phyloP scores from a whole-genome alignment of 2,888 invertebrate species.

The Syritta pipiens region DNA sequence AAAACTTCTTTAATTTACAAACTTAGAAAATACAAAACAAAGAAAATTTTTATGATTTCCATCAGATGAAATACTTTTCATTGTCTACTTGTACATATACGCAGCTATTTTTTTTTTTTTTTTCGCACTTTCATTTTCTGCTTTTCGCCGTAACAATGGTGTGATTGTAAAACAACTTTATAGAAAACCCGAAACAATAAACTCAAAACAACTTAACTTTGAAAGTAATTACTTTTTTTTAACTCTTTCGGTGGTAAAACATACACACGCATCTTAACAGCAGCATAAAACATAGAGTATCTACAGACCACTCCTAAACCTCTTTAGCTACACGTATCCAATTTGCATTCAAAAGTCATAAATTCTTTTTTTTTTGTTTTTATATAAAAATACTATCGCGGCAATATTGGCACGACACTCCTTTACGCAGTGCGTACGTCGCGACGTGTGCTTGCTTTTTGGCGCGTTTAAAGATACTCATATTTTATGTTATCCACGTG shows the following conservation, averaged over 20 bases:
- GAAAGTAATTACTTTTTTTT: slow-evolving; percentile 23
- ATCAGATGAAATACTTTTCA: slow-evolving; percentile 29
- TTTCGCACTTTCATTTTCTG: slow-evolving; percentile 48
- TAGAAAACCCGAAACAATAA: background rate
- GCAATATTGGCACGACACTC: too few relatives aligned
- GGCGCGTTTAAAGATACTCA: slow-evolving; percentile 1
- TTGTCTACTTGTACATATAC: slow-evolving; percentile 44
- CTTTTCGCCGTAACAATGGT: slow-evolving; percentile 49
- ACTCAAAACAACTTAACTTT: slow-evolving; percentile 20
- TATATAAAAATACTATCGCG: too few relatives aligned
- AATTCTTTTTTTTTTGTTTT: background rate
- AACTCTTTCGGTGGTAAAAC: background rate
- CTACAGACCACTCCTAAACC: background rate
- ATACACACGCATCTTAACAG: background rate
- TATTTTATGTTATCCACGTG: slow-evolving; percentile 13
- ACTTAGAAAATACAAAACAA: background rate
- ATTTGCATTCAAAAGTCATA: slow-evolving; percentile 27
- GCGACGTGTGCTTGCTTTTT: too few relatives aligned
- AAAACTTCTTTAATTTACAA: too few relatives aligned
- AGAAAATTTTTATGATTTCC: slow-evolving; percentile 10
- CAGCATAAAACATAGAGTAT: too few relatives aligned
- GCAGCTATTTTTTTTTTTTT: too few relatives aligned
- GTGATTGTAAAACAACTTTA: slow-evolving; percentile 6
- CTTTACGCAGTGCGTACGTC: too few relatives aligned
- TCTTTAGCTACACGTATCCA: too few relatives aligned